phyloP scores from a whole-genome alignment of 1,140 invertebrate genomes.

The Hyles vespertilio region DNA sequence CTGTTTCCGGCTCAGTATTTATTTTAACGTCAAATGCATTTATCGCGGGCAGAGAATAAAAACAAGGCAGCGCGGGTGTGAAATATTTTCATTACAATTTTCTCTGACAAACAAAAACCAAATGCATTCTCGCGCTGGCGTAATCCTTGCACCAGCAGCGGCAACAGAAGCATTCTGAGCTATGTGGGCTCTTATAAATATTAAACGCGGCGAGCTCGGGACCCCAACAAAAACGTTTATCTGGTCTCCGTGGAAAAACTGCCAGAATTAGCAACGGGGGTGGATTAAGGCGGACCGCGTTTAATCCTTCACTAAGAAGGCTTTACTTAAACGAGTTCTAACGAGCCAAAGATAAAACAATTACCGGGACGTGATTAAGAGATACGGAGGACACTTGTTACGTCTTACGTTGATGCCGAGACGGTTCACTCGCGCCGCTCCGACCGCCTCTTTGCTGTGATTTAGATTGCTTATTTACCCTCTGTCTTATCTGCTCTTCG shows the following conservation, averaged over 20 bases:
- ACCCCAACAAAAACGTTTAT: constrained; percentile 70
- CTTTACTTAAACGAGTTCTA: constrained; percentile 76
- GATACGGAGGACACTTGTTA: constrained; percentile 73
- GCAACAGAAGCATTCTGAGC: constrained; percentile 52
- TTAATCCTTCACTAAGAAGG: constrained; percentile 75
- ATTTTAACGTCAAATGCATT: background rate
- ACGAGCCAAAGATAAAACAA: constrained; percentile 76
- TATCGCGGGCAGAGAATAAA: constrained; percentile 3
- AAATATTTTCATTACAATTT: constrained; percentile 44
- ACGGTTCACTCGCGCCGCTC: background rate
- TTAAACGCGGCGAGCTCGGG: constrained; percentile 52
- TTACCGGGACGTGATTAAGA: constrained; percentile 73
- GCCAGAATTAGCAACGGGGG: constrained; percentile 67
- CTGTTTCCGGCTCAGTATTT: constrained; percentile 2
- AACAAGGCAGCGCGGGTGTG: constrained; percentile 5
- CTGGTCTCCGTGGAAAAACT: constrained; percentile 70
- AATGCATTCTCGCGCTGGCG: constrained; percentile 46
- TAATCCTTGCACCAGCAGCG: constrained; percentile 60
- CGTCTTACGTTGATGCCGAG: constrained; percentile 53
- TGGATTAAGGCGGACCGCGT: constrained; percentile 71
- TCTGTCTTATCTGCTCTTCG: background rate
- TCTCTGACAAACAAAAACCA: constrained; percentile 38
- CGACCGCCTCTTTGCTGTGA: constrained; percentile 2
- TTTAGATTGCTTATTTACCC: constrained; percentile 9
- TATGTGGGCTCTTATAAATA: constrained; percentile 67